A percentile compares a stretch with the other conserved stretches of the same genome.
phyloP scores from a whole-genome alignment of 2,113 vertebrate genomes.

The Sinocyclocheilus grahami region DNA sequence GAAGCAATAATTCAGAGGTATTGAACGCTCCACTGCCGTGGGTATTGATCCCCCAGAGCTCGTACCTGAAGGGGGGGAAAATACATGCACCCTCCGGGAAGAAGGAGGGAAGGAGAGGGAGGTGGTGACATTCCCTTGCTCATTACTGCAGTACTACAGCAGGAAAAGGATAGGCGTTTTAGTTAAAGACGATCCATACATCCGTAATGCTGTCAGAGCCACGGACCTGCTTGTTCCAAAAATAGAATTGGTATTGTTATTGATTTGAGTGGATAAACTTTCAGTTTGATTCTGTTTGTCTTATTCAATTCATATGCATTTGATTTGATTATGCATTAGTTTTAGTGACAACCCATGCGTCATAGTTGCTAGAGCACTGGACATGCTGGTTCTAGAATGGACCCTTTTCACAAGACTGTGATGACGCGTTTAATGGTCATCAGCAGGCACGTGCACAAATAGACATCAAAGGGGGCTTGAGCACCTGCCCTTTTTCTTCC shows the following conservation, averaged over 20 bases:
- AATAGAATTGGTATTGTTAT: not conserved
- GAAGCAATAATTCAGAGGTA: constrained; percentile 98
- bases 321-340: not conserved
- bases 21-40: constrained; percentile 88
- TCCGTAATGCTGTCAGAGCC: not conserved
- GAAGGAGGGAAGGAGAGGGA: not conserved
- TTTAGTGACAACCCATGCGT: not conserved
- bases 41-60: constrained; percentile 83
- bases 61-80: constrained; percentile 68
- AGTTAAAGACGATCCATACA: constrained; percentile 21
- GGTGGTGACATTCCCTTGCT: constrained; percentile 71
- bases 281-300: not conserved
- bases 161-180: not conserved
- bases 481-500: no score
- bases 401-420: no score
- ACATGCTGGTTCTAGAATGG: not conserved
- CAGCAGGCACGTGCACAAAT: no score
- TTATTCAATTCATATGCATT: not conserved
- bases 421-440: no score
- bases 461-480: no score
- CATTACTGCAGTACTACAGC: constrained; percentile 72
- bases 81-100: not conserved
- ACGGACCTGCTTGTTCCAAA: not conserved
- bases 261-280: not conserved
- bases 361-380: not conserved